Base-by-base conservation (phyloP, 2,888 invertebrate genomes). In the Mantis religiosa region DNA sequence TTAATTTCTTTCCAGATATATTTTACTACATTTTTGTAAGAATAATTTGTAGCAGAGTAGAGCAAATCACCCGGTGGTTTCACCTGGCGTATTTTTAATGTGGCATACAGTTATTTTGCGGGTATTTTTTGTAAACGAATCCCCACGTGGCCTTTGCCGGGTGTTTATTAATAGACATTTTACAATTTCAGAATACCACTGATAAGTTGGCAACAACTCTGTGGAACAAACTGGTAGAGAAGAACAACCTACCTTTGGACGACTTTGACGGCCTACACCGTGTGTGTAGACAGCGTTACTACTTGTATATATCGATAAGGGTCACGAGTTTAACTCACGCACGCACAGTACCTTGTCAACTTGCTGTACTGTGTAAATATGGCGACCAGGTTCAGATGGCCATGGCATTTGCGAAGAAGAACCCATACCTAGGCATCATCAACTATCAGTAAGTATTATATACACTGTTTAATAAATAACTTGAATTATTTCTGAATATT, bases 391-490 rank as follows among this genome's bases (percentile, higher is more conserved):
- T 71, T 20, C 54, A 71, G 54, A 71, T 71, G 54, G 54, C 20
- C 54, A 71, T 71, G 54, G 54, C 54, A 20, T 71, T 71, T 71
- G 54, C 54, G 4, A 71, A 71, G 54, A 20, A 1, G 54, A 88
- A 41, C 25, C 84, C 83, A 25, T 88, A 88, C 25, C 34, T 54
- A 1, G 83, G 83, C 27, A 83, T 88, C 88, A 88, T 88, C 54
- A 88, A 88, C 28, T 84, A 88, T 71, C 83, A 88, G 88, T 88
- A 83, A 7, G 83, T 34, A 82, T 28, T 84, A 28, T 41, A 28
- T 85, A n/a, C 8, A 41, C 2, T 12, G 12, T 2, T 12, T 12
- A 71, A 71, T 1, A 0, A 20, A 9, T 20, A 6, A 71, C 1
- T 1, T 71, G 6, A 6, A 71, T 71, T 15, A 6, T 71, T 15